A percentile compares a stretch with the other conserved stretches of the same genome.
phyloP scores from a whole-genome alignment of 2,888 invertebrate genomes.

The Nephrotoma appendiculata region DNA sequence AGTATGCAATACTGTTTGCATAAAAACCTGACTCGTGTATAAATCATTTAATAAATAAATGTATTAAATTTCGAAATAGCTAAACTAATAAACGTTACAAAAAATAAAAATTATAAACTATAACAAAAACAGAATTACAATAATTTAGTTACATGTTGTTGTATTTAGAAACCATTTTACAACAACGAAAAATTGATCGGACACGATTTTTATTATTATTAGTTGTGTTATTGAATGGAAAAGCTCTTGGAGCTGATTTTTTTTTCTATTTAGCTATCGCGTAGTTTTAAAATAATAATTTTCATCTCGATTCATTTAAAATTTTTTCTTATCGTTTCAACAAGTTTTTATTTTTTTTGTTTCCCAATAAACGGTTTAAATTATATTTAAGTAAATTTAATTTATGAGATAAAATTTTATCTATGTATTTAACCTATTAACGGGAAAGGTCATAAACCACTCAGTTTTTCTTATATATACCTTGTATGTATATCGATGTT shows the following conservation, averaged over 20 bases:
- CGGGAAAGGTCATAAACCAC: not conserved
- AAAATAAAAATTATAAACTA: not conserved
- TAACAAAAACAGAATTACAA: not conserved
- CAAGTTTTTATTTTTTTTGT: not conserved
- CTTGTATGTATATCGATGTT: not conserved
- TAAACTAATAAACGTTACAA: not conserved
- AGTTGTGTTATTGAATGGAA: not conserved
- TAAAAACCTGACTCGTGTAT: not conserved
- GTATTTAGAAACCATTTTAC: not conserved
- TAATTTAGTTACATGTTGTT: not conserved
- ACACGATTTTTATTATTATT: not conserved
- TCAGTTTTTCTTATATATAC: not conserved
- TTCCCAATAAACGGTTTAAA: not conserved
- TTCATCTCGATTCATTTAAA: not conserved
- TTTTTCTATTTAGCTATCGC: not conserved
- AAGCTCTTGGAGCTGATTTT: not conserved
- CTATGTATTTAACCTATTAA: not conserved
- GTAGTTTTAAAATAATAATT: not conserved
- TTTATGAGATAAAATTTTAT: not conserved
- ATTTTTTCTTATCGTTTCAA: not conserved
- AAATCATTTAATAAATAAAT: not conserved
- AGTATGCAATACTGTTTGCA: not conserved
- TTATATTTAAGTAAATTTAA: not conserved
- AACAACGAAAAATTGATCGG: not conserved
- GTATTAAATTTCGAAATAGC: not conserved